phyloP scores from a whole-genome alignment of 2,113 vertebrate species.

The Oncorhynchus gorbuscha region DNA sequence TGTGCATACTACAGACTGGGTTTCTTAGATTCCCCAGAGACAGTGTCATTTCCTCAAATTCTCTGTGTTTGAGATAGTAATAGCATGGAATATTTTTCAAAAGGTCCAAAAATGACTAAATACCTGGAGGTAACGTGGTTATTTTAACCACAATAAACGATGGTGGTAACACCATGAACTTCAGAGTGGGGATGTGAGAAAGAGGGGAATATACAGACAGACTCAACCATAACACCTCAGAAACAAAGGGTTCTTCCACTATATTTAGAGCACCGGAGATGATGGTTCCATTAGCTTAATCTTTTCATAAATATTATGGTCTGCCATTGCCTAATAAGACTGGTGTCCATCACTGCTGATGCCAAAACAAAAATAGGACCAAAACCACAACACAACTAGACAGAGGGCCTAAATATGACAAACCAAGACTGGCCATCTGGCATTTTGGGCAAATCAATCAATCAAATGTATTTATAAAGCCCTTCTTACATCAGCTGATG shows the following conservation, averaged over 20 bases:
- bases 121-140: not conserved
- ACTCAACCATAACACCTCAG: not conserved
- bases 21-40: no score
- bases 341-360: conserved; percentile 1
- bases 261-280: conserved; percentile 1
- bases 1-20: no score
- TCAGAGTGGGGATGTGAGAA: not conserved
- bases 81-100: not conserved
- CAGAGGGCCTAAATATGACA: not conserved
- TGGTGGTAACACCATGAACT: conserved; percentile 1
- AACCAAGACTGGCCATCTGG: no score
- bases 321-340: not conserved
- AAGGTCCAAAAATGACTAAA: not conserved
- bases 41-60: not conserved
- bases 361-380: not conserved
- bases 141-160: not conserved
- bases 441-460: no score
- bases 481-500: no score
- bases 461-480: no score
- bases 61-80: not conserved
- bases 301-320: conserved; percentile 17
- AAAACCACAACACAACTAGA: not conserved
- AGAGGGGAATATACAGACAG: not conserved
- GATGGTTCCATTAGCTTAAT: not conserved
- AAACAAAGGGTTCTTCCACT: not conserved